A percentile compares a stretch with the other conserved stretches of the same genome.
These are phyloP conservation scores for Scaptomyza parva DNA, from an alignment of 2,888 invertebrate species.

Conservation along the genomic window DNA sequence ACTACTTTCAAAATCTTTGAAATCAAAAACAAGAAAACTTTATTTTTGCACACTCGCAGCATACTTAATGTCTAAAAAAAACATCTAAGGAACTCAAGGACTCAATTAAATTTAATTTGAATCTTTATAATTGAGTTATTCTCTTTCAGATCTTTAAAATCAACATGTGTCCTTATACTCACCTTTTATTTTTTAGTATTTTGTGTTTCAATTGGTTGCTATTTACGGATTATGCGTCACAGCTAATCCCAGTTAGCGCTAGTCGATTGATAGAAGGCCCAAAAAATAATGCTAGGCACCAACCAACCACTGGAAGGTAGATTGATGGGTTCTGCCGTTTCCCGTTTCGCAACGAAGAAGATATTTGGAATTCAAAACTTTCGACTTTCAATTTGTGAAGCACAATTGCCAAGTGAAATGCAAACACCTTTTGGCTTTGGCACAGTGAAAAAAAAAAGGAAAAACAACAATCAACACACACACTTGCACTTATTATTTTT, in stretches of 20 bases:
- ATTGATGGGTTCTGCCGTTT: slow-evolving; percentile 14
- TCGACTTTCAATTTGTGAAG: slow-evolving; percentile 30
- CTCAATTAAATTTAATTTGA: neutral
- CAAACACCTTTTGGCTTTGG: slow-evolving; percentile 37
- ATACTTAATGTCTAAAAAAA: neutral
- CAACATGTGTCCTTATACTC: slow-evolving; percentile 10
- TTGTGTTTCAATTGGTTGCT: neutral
- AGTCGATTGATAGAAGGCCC: slow-evolving; percentile 9
- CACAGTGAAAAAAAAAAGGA: slow-evolving; percentile 46
- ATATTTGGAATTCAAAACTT: slow-evolving; percentile 32
- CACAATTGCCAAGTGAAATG: slow-evolving; percentile 19
- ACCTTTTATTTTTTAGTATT: slow-evolving; percentile 19
- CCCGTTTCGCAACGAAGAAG: slow-evolving; percentile 12
- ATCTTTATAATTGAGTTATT: neutral
- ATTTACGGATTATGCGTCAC: slow-evolving; percentile 12
- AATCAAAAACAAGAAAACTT: neutral
- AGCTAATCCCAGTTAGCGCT: slow-evolving; percentile 18
- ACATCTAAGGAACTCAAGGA: neutral
- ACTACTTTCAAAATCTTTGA: neutral
- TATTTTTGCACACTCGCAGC: neutral
- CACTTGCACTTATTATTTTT: slow-evolving; percentile 33
- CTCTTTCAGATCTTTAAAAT: neutral
- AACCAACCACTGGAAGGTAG: too few relatives aligned
- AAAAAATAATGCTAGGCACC: slow-evolving; percentile 11
- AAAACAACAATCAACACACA: slow-evolving; percentile 34